Base-by-base conservation (phyloP, 2,113 vertebrate species). In the Nycticryphes semicollaris region DNA sequence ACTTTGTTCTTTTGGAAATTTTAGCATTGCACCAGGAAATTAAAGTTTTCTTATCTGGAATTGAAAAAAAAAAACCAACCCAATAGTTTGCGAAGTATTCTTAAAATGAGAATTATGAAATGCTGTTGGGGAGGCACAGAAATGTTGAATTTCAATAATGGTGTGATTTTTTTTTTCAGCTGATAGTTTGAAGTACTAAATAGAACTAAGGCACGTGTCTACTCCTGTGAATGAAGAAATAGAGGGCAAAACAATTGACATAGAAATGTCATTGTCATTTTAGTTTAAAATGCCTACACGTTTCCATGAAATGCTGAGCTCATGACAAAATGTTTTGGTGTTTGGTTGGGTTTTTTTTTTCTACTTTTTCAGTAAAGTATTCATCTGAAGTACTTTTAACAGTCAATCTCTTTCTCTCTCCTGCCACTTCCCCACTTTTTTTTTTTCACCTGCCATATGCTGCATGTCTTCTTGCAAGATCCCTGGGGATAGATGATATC, bases 311-410 rank as follows among this genome's bases (percentile, higher is more conserved):
- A 80, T 33, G 22, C 54, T 74, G 75, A 93, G 41, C 22, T 92
- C 16, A 8, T 89, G 54, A 54, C 12, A 66, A 51, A 70, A 13
- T 22, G 10, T 48, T 93, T 82, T 37, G 13, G 23, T 84, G 9
- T 87, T 7, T 67, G 28, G 10, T 39, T 39, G 39, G 1, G 7
- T 7, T 51, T 37, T 7, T 45, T 31, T 41, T 9, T 12, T 35
- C 21, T 7, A n/a, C 4, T 41, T 70, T 48, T 25, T 9, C 0
- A 2, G 15, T 39, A 4, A 70, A 82, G 28, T 89, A 41, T 80
- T 92, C 11, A 51, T 84, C 51, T 89, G 41, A 91, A 84, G 35
- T 84, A 68, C 87, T 91, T 95, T 93, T 87, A 91, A 43, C 48
- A 63, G 16, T 53, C 56, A 43, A 6, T 41, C 35, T 87, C 39